Evolutionary conservation across 1,140 invertebrate species (phyloP).

Genomic region (Microplitis demolitor): DNA sequence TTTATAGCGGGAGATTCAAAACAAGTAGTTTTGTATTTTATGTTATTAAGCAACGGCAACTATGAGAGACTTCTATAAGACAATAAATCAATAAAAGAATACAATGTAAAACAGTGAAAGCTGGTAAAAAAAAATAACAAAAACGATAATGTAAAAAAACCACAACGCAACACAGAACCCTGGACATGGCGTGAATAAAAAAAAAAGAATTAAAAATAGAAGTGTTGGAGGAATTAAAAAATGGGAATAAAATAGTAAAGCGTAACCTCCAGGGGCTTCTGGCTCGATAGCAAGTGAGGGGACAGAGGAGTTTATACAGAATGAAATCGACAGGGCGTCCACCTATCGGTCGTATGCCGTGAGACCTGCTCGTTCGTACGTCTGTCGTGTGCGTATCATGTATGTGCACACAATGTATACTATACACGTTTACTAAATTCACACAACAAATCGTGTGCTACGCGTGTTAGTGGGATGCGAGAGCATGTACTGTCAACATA

Average conservation of each 20-base stretch:
- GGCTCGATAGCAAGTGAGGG: neutral
- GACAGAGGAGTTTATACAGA: slow-evolving; percentile 27
- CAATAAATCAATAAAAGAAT: slow-evolving; percentile 19
- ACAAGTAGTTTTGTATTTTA: too few relatives aligned
- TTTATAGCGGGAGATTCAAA: too few relatives aligned
- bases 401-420: slow-evolving; percentile 2
- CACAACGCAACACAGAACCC: slow-evolving; percentile 33
- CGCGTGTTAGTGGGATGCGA: slow-evolving; percentile 30
- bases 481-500: slow-evolving; percentile 41
- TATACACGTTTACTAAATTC: slow-evolving; percentile 4
- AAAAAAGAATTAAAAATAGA: slow-evolving; percentile 8
- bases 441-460: slow-evolving; percentile 22
- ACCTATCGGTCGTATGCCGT: slow-evolving; percentile 49
- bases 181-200: slow-evolving; percentile 37
- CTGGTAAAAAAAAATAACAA: slow-evolving; percentile 4
- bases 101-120: neutral
- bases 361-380: slow-evolving; percentile 32
- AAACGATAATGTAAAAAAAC: slow-evolving; percentile 24
- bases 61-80: neutral
- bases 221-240: slow-evolving; percentile 28
- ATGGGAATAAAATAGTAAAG: slow-evolving; percentile 41
- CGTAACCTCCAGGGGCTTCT: slow-evolving; percentile 5
- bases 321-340: slow-evolving; percentile 55
- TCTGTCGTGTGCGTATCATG: slow-evolving; percentile 15
- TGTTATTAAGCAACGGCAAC: too few relatives aligned